Evolutionary conservation across 2,888 invertebrate genomes (phyloP).

Genomic region (Opisthograptis luteolata): DNA sequence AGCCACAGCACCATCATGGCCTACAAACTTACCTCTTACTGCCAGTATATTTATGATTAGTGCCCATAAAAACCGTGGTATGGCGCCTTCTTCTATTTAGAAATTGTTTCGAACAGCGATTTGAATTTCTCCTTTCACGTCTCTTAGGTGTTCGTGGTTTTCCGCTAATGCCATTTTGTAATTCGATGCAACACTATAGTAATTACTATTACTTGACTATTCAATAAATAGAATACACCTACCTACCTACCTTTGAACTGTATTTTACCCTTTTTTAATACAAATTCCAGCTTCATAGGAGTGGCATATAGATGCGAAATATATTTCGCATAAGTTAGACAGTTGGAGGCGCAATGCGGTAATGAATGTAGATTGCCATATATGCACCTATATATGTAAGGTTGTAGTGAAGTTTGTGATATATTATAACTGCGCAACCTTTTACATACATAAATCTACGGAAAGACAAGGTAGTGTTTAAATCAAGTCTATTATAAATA

Average conservation of each 20-base stretch:
- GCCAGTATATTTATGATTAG: slow-evolving; percentile 14
- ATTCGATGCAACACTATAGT: neutral
- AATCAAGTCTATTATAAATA: no score
- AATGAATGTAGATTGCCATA: slow-evolving; percentile 52
- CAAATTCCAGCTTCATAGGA: neutral
- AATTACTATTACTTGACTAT: no score
- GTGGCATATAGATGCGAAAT: slow-evolving; percentile 22
- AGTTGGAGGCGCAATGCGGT: slow-evolving; percentile 59
- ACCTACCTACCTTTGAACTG: slow-evolving; percentile 21
- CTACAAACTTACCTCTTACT: slow-evolving; percentile 14
- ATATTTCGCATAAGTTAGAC: no score
- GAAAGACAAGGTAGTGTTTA: no score
- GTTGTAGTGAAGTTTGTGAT: slow-evolving; percentile 6
- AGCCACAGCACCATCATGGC: slow-evolving; percentile 11
- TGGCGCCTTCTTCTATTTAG: slow-evolving; percentile 9
- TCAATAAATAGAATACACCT: no score
- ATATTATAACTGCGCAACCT: slow-evolving; percentile 14
- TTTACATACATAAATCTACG: neutral
- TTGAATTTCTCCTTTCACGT: slow-evolving; percentile 9
- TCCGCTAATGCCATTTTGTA: slow-evolving; percentile 4
- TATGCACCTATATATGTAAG: neutral
- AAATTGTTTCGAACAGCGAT: slow-evolving; percentile 2
- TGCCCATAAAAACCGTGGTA: slow-evolving; percentile 12
- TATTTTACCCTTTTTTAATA: neutral
- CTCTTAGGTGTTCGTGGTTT: slow-evolving; percentile 13